Percentiles rank a stretch among this genome's conserved stretches.
phyloP scores from a whole-genome alignment of 2,888 invertebrate genomes.

The Agapetus fuscipes region DNA sequence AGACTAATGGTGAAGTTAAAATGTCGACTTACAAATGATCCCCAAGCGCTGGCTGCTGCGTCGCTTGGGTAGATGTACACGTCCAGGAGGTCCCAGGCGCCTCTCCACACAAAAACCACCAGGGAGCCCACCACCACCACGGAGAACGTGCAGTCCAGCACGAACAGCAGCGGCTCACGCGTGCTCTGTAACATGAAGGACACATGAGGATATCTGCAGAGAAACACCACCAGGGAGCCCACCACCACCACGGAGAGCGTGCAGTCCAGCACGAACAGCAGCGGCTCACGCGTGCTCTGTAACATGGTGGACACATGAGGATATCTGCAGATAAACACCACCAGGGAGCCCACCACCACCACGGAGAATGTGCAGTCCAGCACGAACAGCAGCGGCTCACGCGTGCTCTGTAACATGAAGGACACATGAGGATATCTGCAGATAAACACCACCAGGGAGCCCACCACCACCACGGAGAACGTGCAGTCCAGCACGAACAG shows the following conservation, averaged over 20 bases:
- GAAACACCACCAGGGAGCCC: slow-evolving; percentile 76
- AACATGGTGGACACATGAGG: slow-evolving; percentile 20
- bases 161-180: slow-evolving; percentile 60
- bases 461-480: slow-evolving; percentile 76
- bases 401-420: slow-evolving; percentile 48
- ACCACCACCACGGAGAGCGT: slow-evolving; percentile 77
- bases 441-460: slow-evolving; percentile 76
- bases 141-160: slow-evolving; percentile 79
- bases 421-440: slow-evolving; percentile 51
- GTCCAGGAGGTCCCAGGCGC: slow-evolving; percentile 76
- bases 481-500: slow-evolving; percentile 76
- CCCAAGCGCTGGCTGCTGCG: slow-evolving; percentile 57
- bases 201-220: slow-evolving; percentile 55
- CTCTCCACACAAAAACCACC: slow-evolving; percentile 84
- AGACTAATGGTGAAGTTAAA: no score
- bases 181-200: slow-evolving; percentile 47
- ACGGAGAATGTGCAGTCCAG: slow-evolving; percentile 82
- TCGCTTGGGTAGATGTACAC: slow-evolving; percentile 68
- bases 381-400: slow-evolving; percentile 62
- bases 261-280: slow-evolving; percentile 72
- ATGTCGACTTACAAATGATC: slow-evolving; percentile 73
- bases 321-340: slow-evolving; percentile 83
- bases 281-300: slow-evolving; percentile 61
- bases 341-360: slow-evolving; percentile 70
- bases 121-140: slow-evolving; percentile 74